A percentile compares a stretch with the other conserved stretches of the same genome.
Conservation (phyloP, 2,888 invertebrate genomes). For the Eupithecia dodoneata region DNA sequence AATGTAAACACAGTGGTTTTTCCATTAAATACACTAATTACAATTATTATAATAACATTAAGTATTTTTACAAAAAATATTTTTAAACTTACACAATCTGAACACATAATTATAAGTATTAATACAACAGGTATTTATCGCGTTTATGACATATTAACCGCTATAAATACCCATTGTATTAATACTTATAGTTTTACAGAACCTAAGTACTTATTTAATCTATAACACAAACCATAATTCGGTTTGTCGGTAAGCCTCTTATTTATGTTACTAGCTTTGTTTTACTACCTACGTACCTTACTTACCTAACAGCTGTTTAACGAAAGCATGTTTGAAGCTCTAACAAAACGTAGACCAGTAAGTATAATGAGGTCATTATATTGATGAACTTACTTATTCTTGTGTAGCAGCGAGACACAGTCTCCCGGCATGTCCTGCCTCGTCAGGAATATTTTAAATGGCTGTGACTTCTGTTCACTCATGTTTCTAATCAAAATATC, state of each 20-base stretch:
- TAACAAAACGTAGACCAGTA: background rate
- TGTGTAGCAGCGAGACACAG: conserved; percentile 83
- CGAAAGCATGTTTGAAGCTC: background rate
- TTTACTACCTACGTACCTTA: conserved; percentile 1
- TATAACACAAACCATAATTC: background rate
- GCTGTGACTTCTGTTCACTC: conserved; percentile 56
- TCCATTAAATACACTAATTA: too few species aligned
- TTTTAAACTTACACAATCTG: too few species aligned
- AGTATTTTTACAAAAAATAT: too few species aligned
- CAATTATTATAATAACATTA: too few species aligned
- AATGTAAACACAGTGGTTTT: too few species aligned
- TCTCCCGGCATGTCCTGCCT: conserved; percentile 85
- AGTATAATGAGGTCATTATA: too few species aligned
- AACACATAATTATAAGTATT: too few species aligned
- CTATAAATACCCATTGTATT: too few species aligned
- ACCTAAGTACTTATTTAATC: background rate
- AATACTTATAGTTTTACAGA: background rate
- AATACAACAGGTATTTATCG: too few species aligned
- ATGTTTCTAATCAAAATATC: conserved; percentile 59
- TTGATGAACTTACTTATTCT: conserved; percentile 78
- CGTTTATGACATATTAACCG: too few species aligned
- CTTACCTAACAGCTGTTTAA: conserved; percentile 12
- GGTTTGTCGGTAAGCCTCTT: too few species aligned
- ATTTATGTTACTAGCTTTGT: too few species aligned
- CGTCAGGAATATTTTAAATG: conserved; percentile 86